Conservation (phyloP, 1,140 invertebrate species). For the Anoplophora glabripennis region DNA sequence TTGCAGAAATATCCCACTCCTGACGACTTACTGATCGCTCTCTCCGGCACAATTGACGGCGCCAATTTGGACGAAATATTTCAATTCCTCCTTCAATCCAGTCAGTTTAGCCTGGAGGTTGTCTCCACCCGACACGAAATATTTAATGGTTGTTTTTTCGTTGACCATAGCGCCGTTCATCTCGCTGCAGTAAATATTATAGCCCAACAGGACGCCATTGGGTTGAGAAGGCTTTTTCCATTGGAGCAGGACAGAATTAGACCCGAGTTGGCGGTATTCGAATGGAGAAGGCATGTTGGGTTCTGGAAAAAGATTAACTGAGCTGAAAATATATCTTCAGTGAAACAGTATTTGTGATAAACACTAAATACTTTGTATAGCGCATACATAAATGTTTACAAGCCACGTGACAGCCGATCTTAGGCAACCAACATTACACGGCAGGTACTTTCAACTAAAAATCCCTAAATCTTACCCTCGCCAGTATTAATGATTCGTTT, state of each 20-base stretch:
- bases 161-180: slow-evolving; percentile 71
- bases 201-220: slow-evolving; percentile 91
- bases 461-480: too few relatives aligned
- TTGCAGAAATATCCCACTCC: not conserved
- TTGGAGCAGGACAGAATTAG: slow-evolving; percentile 79
- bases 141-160: slow-evolving; percentile 52
- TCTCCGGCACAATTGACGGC: slow-evolving; percentile 82
- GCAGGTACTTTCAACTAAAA: too few relatives aligned
- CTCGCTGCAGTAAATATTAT: slow-evolving; percentile 86
- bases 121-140: slow-evolving; percentile 72
- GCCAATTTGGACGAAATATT: slow-evolving; percentile 81
- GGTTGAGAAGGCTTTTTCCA: slow-evolving; percentile 92
- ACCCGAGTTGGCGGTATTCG: slow-evolving; percentile 80
- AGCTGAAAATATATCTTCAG: too few relatives aligned
- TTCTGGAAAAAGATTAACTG: slow-evolving; percentile 53
- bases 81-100: slow-evolving; percentile 77
- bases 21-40: slow-evolving; percentile 61
- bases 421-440: too few relatives aligned
- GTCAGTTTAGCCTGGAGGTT: slow-evolving; percentile 79
- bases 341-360: too few relatives aligned
- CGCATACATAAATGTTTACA: too few relatives aligned
- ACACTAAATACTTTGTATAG: too few relatives aligned
- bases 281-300: slow-evolving; percentile 80
- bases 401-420: too few relatives aligned
- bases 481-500: too few relatives aligned